Evolutionary conservation across 2,113 vertebrate genomes (phyloP).

Genomic region (Hyperopisus bebe): DNA sequence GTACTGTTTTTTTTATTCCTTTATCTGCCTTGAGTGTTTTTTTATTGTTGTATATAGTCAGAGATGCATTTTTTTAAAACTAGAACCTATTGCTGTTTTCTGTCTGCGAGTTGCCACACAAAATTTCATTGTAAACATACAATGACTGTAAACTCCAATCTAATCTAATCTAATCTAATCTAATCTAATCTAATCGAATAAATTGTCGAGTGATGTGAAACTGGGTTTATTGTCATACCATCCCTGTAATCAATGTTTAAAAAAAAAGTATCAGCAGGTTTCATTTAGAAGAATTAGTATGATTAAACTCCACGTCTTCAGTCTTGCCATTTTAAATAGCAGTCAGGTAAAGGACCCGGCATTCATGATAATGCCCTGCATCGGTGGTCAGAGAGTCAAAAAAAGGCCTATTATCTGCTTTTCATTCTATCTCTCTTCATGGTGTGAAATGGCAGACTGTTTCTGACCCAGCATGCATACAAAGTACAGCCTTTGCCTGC

Average conservation of each 20-base stretch:
- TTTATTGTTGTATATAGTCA: no score
- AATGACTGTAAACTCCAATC: no score
- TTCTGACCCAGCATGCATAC: slow-evolving; percentile 9
- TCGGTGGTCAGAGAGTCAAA: not conserved
- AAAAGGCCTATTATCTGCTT: not conserved
- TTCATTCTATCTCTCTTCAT: not conserved
- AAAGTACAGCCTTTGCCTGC: not conserved
- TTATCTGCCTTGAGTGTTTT: no score
- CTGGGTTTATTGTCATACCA: not conserved
- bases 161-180: no score
- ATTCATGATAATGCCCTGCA: not conserved
- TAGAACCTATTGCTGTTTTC: no score
- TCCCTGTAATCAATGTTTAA: not conserved
- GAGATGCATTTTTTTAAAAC: no score
- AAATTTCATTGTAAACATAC: no score
- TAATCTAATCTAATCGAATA: no score
- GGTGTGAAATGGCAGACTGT: slow-evolving; percentile 12
- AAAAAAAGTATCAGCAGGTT: not conserved
- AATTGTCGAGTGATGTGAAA: not conserved
- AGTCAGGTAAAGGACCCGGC: not conserved
- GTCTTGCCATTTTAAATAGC: not conserved
- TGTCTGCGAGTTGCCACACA: no score
- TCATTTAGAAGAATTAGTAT: not conserved
- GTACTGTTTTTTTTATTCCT: no score
- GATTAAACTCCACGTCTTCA: not conserved